phyloP scores from a whole-genome alignment of 2,797 vertebrate genomes.

The Gymnoscopelus microlampas region DNA sequence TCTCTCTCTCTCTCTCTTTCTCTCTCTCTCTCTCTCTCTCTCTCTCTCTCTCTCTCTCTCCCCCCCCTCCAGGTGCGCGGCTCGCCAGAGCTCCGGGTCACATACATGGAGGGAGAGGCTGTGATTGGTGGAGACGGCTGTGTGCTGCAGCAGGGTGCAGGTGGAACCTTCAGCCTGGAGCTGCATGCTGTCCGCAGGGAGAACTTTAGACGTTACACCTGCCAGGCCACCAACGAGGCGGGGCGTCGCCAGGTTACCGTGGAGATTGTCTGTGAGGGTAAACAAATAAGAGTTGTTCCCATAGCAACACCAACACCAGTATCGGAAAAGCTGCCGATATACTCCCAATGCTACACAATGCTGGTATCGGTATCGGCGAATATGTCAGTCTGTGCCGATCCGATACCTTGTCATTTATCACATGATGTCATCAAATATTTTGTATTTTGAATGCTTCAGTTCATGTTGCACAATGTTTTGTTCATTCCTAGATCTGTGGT shows the following conservation, averaged over 20 bases:
- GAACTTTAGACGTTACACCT: constrained; percentile 89
- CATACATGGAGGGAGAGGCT: constrained; percentile 83
- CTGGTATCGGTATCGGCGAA: too few relatives aligned
- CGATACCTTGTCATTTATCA: too few relatives aligned
- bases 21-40: not conserved
- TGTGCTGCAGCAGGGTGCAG: constrained; percentile 72
- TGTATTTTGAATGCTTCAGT: too few relatives aligned
- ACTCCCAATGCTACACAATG: too few relatives aligned
- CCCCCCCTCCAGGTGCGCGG: constrained; percentile 31
- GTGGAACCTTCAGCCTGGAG: constrained; percentile 87
- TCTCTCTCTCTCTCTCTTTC: not conserved
- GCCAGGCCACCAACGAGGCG: constrained; percentile 81
- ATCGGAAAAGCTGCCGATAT: too few relatives aligned
- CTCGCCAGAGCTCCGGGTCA: constrained; percentile 74
- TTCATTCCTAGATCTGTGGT: too few relatives aligned
- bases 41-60: not conserved
- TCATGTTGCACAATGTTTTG: too few relatives aligned
- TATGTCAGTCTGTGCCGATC: too few relatives aligned
- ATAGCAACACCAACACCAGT: too few relatives aligned
- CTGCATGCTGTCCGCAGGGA: constrained; percentile 81
- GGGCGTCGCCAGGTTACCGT: constrained; percentile 89
- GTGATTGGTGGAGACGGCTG: constrained; percentile 79
- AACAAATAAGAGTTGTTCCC: too few relatives aligned
- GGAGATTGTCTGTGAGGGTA: constrained; percentile 91
- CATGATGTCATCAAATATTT: too few relatives aligned